These are phyloP conservation scores for Zophobas morio DNA, from an alignment of 1,140 invertebrate species.

Conservation along the genomic window DNA sequence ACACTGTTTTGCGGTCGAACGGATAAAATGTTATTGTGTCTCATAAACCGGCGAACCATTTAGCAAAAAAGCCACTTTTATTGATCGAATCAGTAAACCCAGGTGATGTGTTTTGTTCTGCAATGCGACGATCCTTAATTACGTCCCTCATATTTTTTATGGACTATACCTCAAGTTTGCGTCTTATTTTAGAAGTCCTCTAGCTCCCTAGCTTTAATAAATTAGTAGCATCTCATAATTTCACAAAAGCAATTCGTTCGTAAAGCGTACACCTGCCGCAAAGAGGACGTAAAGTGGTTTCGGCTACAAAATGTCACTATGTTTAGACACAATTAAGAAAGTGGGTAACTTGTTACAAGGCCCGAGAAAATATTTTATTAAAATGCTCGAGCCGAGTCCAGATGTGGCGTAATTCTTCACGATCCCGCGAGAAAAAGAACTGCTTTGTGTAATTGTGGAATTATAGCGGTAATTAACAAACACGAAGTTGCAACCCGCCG, in stretches of 20 bases:
- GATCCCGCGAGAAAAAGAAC: background rate
- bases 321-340: constrained; percentile 47
- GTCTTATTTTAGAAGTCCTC: constrained; percentile 32
- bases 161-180: constrained; percentile 14
- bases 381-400: constrained; percentile 5
- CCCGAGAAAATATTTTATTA: constrained; percentile 43
- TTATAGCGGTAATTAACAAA: background rate
- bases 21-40: too few species aligned
- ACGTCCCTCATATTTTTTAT: constrained; percentile 8
- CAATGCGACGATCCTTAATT: background rate
- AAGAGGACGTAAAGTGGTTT: constrained; percentile 44
- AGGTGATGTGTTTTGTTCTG: too few species aligned
- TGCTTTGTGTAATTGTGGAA: constrained; percentile 23
- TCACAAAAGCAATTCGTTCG: constrained; percentile 39
- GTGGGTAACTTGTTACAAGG: constrained; percentile 32
- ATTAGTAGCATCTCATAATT: constrained; percentile 49
- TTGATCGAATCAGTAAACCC: too few species aligned
- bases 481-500: too few species aligned
- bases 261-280: constrained; percentile 44
- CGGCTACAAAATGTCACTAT: constrained; percentile 46
- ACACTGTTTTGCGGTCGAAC: too few species aligned
- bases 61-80: too few species aligned
- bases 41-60: too few species aligned
- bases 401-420: constrained; percentile 19
- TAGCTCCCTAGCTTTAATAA: constrained; percentile 37